These are phyloP conservation scores for Takifugu bimaculatus DNA, from an alignment of 2,113 vertebrate species.

Conservation along the genomic window DNA sequence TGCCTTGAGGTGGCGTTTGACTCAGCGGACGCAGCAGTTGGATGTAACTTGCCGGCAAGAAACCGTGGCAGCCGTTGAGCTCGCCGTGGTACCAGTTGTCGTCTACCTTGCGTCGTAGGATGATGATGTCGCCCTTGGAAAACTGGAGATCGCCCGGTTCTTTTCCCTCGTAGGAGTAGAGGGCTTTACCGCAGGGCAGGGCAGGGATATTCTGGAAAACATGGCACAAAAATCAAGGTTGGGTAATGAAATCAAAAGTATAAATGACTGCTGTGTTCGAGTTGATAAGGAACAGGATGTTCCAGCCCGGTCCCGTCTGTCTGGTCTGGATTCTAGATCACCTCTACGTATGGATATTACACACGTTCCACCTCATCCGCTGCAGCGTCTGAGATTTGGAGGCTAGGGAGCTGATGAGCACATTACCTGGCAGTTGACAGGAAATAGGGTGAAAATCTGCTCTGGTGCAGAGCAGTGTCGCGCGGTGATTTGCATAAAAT, in stretches of 20 bases:
- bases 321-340: too few species aligned
- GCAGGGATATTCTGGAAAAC: constrained; percentile 83
- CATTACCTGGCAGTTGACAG: constrained; percentile 1
- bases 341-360: too few species aligned
- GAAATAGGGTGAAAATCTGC: constrained; percentile 5
- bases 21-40: constrained; percentile 88
- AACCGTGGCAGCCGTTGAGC: constrained; percentile 88
- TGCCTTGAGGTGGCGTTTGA: constrained; percentile 90
- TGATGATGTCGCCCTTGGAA: constrained; percentile 93
- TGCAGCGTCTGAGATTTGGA: too few species aligned
- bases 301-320: too few species aligned
- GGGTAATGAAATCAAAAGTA: too few species aligned
- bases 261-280: too few species aligned
- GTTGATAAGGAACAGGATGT: too few species aligned
- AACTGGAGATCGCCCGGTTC: constrained; percentile 95
- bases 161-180: constrained; percentile 93
- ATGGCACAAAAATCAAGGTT: not conserved
- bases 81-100: constrained; percentile 98
- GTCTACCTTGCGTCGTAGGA: constrained; percentile 89
- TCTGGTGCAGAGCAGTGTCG: not conserved
- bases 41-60: constrained; percentile 94
- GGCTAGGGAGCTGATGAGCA: not conserved
- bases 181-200: constrained; percentile 90
- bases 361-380: too few species aligned
- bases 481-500: constrained; percentile 24